Evolutionary conservation across 92 coral and sea anemone species (phyloP).

Genomic region (Zoanthus gigantus): DNA sequence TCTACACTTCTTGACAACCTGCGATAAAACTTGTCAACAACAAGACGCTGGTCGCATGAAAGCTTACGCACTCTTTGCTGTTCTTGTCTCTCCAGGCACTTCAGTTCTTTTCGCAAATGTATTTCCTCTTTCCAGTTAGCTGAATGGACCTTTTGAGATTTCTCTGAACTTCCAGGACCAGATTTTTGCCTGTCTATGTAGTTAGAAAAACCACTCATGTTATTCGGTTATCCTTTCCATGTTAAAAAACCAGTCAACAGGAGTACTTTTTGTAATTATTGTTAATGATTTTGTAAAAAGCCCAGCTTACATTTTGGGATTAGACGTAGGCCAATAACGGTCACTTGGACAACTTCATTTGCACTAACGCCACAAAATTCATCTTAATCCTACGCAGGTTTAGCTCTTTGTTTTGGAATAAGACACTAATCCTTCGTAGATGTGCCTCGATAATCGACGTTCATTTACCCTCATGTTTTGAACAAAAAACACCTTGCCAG

Average conservation of each 20-base stretch:
- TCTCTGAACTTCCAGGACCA: conserved; percentile 93
- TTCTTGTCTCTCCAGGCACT: conserved; percentile 85
- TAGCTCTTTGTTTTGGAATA: background rate
- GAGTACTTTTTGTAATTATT: background rate
- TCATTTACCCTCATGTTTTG: background rate
- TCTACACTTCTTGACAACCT: conserved; percentile 83
- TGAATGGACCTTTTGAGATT: conserved; percentile 97
- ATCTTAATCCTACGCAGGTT: background rate
- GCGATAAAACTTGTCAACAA: conserved; percentile 86
- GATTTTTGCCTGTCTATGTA: conserved; percentile 93
- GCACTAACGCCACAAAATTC: background rate
- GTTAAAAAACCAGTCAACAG: background rate
- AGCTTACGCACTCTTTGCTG: conserved; percentile 82
- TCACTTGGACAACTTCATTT: background rate
- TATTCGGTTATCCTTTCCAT: background rate
- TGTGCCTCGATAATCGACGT: background rate
- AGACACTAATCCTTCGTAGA: conserved; percentile 11
- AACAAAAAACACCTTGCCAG: background rate
- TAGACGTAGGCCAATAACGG: background rate
- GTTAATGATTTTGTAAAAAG: background rate
- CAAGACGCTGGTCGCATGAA: conserved; percentile 86
- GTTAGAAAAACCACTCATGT: conserved; percentile 77
- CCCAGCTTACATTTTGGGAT: background rate
- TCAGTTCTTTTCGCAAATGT: conserved; percentile 83
- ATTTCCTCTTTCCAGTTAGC: conserved; percentile 99